These are phyloP conservation scores for Cacoxenus indagator DNA, from an alignment of 2,888 invertebrate species.

Conservation along the genomic window DNA sequence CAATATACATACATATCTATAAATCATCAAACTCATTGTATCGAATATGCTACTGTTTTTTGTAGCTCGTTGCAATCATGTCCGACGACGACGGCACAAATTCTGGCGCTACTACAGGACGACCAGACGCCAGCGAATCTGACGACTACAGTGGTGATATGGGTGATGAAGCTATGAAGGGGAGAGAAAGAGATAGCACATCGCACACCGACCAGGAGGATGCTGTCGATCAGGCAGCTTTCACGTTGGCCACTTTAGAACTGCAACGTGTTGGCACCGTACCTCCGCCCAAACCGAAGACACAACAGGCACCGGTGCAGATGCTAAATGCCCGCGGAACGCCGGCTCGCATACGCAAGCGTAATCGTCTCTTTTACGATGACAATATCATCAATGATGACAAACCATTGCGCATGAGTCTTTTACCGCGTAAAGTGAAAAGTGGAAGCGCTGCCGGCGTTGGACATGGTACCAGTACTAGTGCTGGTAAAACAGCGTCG, in stretches of 20 bases:
- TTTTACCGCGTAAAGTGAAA: conserved; percentile 71
- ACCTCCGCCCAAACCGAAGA: conserved; percentile 78
- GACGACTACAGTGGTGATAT: conserved; percentile 22
- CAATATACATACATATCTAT: not conserved
- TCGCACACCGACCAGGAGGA: conserved; percentile 41
- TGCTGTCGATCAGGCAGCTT: conserved; percentile 77
- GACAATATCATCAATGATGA: conserved; percentile 88
- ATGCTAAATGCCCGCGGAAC: conserved; percentile 88
- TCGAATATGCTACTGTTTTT: no score
- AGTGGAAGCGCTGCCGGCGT: conserved; percentile 71
- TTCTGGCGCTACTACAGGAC: not conserved
- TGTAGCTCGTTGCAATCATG: not conserved
- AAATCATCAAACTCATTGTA: no score
- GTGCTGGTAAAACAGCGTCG: not conserved
- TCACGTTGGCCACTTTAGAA: conserved; percentile 85
- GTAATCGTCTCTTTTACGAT: conserved; percentile 90
- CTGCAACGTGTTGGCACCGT: conserved; percentile 85
- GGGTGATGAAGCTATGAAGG: conserved; percentile 34
- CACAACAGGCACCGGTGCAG: conserved; percentile 79
- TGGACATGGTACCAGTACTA: conserved; percentile 52
- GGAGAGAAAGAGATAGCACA: not conserved
- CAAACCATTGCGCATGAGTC: conserved; percentile 77
- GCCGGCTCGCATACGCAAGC: conserved; percentile 91
- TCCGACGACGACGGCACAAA: not conserved
- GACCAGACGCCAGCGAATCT: conserved; percentile 1